Conservation (phyloP, 2,888 invertebrate genomes). For the Fragum sueziense region DNA sequence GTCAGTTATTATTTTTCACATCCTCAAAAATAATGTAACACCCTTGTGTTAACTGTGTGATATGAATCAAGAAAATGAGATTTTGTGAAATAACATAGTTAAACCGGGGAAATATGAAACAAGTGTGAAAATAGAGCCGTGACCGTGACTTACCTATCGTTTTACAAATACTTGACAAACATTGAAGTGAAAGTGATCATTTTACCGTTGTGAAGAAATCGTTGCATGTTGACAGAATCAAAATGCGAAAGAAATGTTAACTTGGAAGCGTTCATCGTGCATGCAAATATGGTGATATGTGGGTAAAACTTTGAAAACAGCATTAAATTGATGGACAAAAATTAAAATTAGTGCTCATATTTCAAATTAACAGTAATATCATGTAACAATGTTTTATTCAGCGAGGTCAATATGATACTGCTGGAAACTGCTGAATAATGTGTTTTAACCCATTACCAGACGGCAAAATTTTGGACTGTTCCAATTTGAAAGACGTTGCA, state of each 20-base stretch:
- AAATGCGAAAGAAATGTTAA: not conserved
- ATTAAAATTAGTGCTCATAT: not conserved
- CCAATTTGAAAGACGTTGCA: too few relatives aligned
- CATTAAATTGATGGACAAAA: not conserved
- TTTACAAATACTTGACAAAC: not conserved
- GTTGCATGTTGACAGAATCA: not conserved
- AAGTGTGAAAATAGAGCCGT: not conserved
- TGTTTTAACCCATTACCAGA: not conserved
- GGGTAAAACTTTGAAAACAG: not conserved
- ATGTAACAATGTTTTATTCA: not conserved
- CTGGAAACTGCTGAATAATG: not conserved
- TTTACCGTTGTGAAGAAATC: too few relatives aligned
- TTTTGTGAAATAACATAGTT: not conserved
- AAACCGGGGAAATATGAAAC: not conserved
- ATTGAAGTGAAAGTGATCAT: not conserved
- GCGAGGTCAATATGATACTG: not conserved
- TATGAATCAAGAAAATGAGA: constrained; percentile 13
- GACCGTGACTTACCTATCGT: not conserved
- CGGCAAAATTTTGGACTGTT: too few relatives aligned
- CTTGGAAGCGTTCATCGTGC: not conserved
- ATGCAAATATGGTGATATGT: not conserved
- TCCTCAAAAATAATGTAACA: constrained; percentile 1
- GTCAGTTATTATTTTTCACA: constrained; percentile 18
- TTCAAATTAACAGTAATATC: not conserved
- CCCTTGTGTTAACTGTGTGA: constrained; percentile 20